Evolutionary conservation across 2,113 vertebrate species (phyloP).

Genomic region (Apteryx mantelli): DNA sequence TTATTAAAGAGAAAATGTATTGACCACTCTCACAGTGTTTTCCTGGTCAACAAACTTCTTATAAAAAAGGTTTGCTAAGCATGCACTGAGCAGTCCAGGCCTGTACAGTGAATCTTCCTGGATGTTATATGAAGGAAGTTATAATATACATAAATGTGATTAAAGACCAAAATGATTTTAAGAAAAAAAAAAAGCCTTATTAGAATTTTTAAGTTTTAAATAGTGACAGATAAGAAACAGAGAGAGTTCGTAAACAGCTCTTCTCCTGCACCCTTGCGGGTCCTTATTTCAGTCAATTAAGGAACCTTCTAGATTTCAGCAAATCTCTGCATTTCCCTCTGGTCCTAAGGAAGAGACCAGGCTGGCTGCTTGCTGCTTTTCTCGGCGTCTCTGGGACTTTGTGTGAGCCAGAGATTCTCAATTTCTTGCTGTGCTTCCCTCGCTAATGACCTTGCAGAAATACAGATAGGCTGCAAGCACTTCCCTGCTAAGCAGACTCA

Average conservation of each 20-base stretch:
- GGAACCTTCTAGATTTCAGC: not conserved
- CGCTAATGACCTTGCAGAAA: not conserved
- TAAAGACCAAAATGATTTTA: not conserved
- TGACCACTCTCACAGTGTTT: not conserved
- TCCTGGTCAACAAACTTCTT: not conserved
- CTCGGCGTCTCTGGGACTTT: not conserved
- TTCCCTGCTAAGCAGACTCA: not conserved
- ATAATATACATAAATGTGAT: not conserved
- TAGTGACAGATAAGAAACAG: not conserved
- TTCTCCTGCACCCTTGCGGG: not conserved
- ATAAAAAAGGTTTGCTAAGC: not conserved
- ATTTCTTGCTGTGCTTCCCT: not conserved
- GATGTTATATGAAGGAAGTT: not conserved
- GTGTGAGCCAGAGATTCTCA: not conserved
- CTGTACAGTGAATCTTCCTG: not conserved
- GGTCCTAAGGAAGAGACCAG: not conserved
- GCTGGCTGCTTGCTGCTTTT: not conserved
- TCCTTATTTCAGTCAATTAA: not conserved
- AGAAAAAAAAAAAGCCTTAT: not conserved
- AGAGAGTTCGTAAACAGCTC: not conserved
- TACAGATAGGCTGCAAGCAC: rapidly evolving
- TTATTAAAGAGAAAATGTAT: not conserved
- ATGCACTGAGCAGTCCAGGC: not conserved
- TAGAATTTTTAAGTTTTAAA: not conserved
- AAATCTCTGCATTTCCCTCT: not conserved